Percentiles rank a stretch among this genome's conserved stretches.
These are phyloP conservation scores for Andrena fulva DNA, from an alignment of 2,888 invertebrate genomes.

Conservation along the genomic window DNA sequence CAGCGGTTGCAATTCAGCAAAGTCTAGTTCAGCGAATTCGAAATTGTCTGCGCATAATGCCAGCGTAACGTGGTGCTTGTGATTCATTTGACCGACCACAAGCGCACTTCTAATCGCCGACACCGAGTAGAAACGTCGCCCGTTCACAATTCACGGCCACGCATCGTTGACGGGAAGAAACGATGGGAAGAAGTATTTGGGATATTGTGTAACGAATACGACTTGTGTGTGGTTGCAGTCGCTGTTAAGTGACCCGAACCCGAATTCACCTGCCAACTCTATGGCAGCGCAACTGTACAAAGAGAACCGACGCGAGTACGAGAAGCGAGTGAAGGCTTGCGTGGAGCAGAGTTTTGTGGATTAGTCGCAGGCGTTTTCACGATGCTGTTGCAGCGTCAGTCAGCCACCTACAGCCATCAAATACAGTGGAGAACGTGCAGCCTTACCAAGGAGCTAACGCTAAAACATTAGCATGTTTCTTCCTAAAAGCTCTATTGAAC, in stretches of 20 bases:
- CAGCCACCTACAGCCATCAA: conserved; percentile 76
- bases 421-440: conserved; percentile 79
- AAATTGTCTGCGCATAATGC: conserved; percentile 51
- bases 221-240: conserved; percentile 91
- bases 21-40: conserved; percentile 72
- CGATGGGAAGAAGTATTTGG: conserved; percentile 16
- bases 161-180: conserved; percentile 42
- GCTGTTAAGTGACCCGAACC: conserved; percentile 99
- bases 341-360: conserved; percentile 99
- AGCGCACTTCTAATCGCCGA: conserved; percentile 43
- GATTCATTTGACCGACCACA: conserved; percentile 50
- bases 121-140: conserved; percentile 39
- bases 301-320: conserved; percentile 99
- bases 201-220: conserved; percentile 67
- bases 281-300: conserved; percentile 99
- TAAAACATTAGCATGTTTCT: conserved; percentile 80
- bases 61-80: conserved; percentile 54
- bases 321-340: conserved; percentile 99
- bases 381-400: conserved; percentile 73
- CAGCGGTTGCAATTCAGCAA: conserved; percentile 84
- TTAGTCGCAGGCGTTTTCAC: conserved; percentile 86
- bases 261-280: conserved; percentile 99
- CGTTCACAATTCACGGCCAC: conserved; percentile 53
- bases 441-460: conserved; percentile 82
- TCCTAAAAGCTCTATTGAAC: conserved; percentile 76